Conservation (phyloP, 1,140 invertebrate genomes). For the Sycophaga agraensis region DNA sequence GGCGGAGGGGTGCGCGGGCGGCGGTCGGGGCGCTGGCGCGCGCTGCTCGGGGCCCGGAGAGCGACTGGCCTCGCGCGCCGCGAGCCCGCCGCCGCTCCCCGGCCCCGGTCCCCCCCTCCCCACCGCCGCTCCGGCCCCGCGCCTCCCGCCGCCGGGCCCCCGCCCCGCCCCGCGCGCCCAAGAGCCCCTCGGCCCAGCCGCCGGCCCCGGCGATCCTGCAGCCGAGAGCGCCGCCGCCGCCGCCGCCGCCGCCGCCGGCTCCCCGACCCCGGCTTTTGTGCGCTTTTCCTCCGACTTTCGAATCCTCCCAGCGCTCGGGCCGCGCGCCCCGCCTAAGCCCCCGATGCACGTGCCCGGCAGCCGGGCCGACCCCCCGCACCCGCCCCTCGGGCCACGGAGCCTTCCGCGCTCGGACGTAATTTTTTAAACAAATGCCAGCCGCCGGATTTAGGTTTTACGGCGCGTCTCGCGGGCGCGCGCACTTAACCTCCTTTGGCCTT, state of each 20-base stretch:
- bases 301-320: not conserved
- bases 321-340: not conserved
- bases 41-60: constrained; percentile 49
- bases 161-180: too few relatives aligned
- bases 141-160: not conserved
- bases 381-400: not conserved
- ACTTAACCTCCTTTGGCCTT: not conserved
- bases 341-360: not conserved
- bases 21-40: constrained; percentile 15
- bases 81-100: not conserved
- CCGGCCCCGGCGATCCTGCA: not conserved
- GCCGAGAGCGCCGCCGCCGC: not conserved
- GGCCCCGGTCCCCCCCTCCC: not conserved
- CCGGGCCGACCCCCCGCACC: not conserved
- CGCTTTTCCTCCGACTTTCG: constrained; percentile 7
- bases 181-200: too few relatives aligned
- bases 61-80: constrained; percentile 40
- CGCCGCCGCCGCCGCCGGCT: not conserved
- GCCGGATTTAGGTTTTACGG: too few relatives aligned
- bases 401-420: too few relatives aligned
- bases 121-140: not conserved
- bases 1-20: constrained; percentile 39
- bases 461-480: too few relatives aligned
- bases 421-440: too few relatives aligned
- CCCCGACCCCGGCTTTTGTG: not conserved